Conservation (phyloP, 2,797 vertebrate species). For the Rousettus madagascariensis region DNA sequence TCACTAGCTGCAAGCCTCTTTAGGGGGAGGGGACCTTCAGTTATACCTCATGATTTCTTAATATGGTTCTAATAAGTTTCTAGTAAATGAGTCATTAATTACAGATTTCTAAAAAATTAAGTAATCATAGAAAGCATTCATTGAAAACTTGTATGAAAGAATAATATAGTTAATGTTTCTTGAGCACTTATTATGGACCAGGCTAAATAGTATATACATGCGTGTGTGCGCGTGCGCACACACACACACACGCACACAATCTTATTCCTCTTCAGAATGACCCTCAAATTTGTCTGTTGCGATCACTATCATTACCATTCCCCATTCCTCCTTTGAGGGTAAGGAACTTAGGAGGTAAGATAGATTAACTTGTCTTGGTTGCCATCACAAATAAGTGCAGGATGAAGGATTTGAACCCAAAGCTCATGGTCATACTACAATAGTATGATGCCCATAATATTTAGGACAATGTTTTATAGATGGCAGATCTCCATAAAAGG, state of each 20-base stretch:
- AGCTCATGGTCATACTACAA: background rate
- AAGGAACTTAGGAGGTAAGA: background rate
- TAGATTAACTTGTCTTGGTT: background rate
- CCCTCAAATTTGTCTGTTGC: background rate
- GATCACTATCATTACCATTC: background rate
- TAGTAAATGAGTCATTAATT: background rate
- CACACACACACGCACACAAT: background rate
- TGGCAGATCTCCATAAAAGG: background rate
- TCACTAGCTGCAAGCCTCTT: background rate
- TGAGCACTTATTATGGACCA: background rate
- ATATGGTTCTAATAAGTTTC: background rate
- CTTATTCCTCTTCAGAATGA: background rate
- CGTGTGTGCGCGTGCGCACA: too few relatives aligned
- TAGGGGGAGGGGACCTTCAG: background rate
- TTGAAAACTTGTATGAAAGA: background rate
- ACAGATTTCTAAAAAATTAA: background rate
- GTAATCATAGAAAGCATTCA: background rate
- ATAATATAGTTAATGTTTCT: background rate
- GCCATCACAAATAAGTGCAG: background rate
- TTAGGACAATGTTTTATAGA: background rate
- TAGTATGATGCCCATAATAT: background rate
- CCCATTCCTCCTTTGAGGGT: background rate
- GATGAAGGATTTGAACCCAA: background rate
- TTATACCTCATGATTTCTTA: background rate
- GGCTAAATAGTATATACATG: background rate